These are phyloP conservation scores for Acheta domesticus DNA, from an alignment of 2,888 invertebrate species.

Conservation along the genomic window DNA sequence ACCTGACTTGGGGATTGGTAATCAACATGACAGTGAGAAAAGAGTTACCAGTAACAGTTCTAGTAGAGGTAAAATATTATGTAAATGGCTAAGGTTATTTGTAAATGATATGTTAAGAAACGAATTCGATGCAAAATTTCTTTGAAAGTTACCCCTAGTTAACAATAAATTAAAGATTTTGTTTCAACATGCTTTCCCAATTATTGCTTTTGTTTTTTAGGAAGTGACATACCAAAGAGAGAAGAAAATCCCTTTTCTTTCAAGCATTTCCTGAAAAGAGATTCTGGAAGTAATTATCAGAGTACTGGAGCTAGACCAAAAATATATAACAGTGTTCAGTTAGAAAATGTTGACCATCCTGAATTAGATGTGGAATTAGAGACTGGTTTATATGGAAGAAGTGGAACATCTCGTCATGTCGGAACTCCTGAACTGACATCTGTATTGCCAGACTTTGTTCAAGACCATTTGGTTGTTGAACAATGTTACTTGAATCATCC, in stretches of 20 bases:
- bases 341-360: slow-evolving; percentile 27
- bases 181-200: not conserved
- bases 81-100: not conserved
- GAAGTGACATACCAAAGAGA: slow-evolving; percentile 52
- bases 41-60: slow-evolving; percentile 30
- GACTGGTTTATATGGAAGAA: slow-evolving; percentile 28
- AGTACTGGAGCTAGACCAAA: slow-evolving; percentile 76
- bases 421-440: slow-evolving; percentile 48
- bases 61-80: slow-evolving; percentile 32
- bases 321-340: slow-evolving; percentile 51
- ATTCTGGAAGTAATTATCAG: slow-evolving; percentile 58
- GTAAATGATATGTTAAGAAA: not conserved
- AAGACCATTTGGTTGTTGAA: slow-evolving; percentile 81
- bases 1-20: slow-evolving; percentile 54
- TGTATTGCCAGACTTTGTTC: slow-evolving; percentile 81
- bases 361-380: slow-evolving; percentile 30
- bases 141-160: slow-evolving; percentile 24
- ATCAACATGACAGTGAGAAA: slow-evolving; percentile 40
- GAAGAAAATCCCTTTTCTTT: slow-evolving; percentile 82
- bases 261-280: slow-evolving; percentile 75
- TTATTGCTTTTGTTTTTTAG: slow-evolving; percentile 22
- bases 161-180: slow-evolving; percentile 41
- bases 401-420: slow-evolving; percentile 29
- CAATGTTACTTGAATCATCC: slow-evolving; percentile 60
- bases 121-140: not conserved